Evolutionary conservation across 2,797 vertebrate genomes (phyloP).

Genomic region (Mormyrops boulengeri): DNA sequence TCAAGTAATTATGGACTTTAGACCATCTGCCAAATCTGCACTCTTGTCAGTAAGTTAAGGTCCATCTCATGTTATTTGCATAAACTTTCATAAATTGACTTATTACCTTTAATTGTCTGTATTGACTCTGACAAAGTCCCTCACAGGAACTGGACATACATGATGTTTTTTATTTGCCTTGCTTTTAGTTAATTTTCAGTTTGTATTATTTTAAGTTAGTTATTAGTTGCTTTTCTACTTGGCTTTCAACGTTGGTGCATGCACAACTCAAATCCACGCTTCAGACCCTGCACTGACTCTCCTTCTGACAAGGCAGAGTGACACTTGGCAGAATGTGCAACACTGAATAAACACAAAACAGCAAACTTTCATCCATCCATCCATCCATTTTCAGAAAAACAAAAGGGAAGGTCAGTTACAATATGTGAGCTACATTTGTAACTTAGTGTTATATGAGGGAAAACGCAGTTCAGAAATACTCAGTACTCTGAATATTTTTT

Average conservation of each 20-base stretch:
- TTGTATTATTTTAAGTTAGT: neutral
- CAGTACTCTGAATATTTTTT: neutral
- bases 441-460: neutral
- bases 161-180: neutral
- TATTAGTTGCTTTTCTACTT: neutral
- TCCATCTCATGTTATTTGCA: neutral
- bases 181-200: neutral
- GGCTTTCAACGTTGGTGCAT: neutral
- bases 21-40: neutral
- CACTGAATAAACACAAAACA: neutral
- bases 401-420: neutral
- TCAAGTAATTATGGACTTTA: neutral
- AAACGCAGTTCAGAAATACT: neutral
- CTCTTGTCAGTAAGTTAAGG: neutral
- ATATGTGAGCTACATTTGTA: neutral
- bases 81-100: neutral
- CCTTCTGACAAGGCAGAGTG: neutral
- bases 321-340: neutral
- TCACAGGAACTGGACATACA: neutral
- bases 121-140: neutral
- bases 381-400: neutral
- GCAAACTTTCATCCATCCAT: neutral
- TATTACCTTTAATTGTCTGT: neutral
- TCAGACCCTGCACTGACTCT: neutral
- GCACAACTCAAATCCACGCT: neutral